Evolutionary conservation across 2,888 invertebrate genomes (phyloP).

Genomic region (Noctua fimbriata): DNA sequence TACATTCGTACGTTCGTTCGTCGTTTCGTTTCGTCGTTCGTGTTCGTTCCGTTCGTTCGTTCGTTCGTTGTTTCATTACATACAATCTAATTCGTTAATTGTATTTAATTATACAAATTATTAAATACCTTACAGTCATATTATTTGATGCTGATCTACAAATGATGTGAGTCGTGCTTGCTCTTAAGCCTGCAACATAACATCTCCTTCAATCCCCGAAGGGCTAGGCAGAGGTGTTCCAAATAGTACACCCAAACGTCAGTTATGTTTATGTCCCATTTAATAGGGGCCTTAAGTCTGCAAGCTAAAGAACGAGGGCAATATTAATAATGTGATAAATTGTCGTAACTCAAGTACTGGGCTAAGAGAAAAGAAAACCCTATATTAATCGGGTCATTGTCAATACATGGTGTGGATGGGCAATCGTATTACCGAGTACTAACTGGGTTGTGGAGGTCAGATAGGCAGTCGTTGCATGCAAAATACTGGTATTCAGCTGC

Average conservation of each 20-base stretch:
- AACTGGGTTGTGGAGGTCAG: no score
- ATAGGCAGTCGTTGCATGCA: no score
- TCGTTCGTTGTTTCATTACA: no score
- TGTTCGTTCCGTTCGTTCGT: no score
- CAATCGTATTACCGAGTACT: no score
- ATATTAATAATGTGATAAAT: neutral
- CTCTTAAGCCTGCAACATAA: neutral
- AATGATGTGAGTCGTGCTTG: neutral
- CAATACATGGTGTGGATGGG: neutral
- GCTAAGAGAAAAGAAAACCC: neutral
- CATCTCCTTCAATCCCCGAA: neutral
- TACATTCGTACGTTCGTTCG: no score
- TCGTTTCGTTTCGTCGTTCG: no score
- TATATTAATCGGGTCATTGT: no score
- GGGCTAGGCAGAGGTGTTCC: neutral
- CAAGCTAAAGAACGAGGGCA: neutral
- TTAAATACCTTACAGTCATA: no score
- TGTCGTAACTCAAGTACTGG: neutral
- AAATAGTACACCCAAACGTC: neutral
- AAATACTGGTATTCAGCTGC: no score
- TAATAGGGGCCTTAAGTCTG: neutral
- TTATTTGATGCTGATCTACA: neutral
- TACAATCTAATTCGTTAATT: neutral
- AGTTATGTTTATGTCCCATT: no score
- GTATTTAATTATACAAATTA: no score